A percentile compares a stretch with the other conserved stretches of the same genome.
Evolutionary conservation across 2,113 vertebrate genomes (phyloP).

Genomic region (Brienomyrus longianalis): DNA sequence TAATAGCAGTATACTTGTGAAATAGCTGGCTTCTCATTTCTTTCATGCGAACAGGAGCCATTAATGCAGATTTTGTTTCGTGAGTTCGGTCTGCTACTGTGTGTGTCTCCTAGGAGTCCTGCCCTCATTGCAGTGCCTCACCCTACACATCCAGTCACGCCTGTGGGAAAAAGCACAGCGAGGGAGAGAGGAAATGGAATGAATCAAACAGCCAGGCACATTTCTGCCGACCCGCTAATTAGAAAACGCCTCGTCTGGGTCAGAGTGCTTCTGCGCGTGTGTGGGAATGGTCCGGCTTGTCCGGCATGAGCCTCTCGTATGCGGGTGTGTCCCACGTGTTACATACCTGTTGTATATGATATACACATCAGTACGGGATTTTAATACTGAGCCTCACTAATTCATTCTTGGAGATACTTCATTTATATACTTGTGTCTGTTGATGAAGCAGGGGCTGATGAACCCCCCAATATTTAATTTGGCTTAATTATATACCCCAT

Average conservation of each 20-base stretch:
- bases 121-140: background rate
- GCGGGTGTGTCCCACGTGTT: background rate
- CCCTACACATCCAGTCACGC: slow-evolving; percentile 19
- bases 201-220: slow-evolving; percentile 54
- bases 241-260: slow-evolving; percentile 46
- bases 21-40: background rate
- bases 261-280: slow-evolving; percentile 36
- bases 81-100: slow-evolving; percentile 22
- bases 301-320: slow-evolving; percentile 30
- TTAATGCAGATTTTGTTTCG: slow-evolving; percentile 21
- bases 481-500: background rate
- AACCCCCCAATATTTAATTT: background rate
- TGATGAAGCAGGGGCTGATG: background rate
- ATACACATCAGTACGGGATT: background rate
- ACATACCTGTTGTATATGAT: background rate
- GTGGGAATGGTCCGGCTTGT: slow-evolving; percentile 48
- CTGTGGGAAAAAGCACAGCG: slow-evolving; percentile 29
- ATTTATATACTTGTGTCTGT: background rate
- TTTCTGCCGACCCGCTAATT: slow-evolving; percentile 58
- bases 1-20: background rate
- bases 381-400: background rate
- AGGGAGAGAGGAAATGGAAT: slow-evolving; percentile 27
- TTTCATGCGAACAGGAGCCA: background rate
- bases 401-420: background rate
- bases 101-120: background rate